Evolutionary conservation across 1,140 invertebrate species (phyloP).

Genomic region (Lepidurus packardi): DNA sequence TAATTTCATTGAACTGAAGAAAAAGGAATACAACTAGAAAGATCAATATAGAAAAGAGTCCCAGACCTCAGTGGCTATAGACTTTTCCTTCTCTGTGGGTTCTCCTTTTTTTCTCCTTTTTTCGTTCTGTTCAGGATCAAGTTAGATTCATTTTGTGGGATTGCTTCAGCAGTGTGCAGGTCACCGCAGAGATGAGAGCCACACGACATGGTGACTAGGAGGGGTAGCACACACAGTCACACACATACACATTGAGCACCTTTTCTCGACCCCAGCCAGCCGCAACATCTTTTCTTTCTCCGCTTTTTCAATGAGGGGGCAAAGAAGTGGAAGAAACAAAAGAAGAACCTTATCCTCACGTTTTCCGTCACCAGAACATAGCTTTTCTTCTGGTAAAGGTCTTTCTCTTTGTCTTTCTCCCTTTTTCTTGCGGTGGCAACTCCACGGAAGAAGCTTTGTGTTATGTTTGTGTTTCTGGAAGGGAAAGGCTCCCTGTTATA

Average conservation of each 20-base stretch:
- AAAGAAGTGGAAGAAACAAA: background rate
- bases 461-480: background rate
- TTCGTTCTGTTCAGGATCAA: background rate
- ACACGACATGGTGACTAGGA: background rate
- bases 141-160: constrained; percentile 22
- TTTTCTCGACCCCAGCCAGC: background rate
- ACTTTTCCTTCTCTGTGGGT: background rate
- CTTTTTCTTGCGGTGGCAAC: background rate
- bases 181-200: background rate
- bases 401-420: background rate
- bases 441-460: background rate
- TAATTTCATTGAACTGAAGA: background rate
- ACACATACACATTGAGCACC: background rate
- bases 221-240: background rate
- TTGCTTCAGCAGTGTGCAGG: background rate
- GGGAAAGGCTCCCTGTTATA: no score
- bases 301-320: background rate
- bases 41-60: constrained; percentile 4
- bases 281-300: background rate
- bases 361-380: constrained; percentile 15
- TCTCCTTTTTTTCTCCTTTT: background rate
- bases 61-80: background rate
- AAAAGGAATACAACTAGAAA: background rate
- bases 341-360: constrained; percentile 1
- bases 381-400: background rate